Percentiles rank a stretch among this genome's conserved stretches.
phyloP scores from a whole-genome alignment of 2,888 invertebrate genomes.

The Apomyelois bistriatella region DNA sequence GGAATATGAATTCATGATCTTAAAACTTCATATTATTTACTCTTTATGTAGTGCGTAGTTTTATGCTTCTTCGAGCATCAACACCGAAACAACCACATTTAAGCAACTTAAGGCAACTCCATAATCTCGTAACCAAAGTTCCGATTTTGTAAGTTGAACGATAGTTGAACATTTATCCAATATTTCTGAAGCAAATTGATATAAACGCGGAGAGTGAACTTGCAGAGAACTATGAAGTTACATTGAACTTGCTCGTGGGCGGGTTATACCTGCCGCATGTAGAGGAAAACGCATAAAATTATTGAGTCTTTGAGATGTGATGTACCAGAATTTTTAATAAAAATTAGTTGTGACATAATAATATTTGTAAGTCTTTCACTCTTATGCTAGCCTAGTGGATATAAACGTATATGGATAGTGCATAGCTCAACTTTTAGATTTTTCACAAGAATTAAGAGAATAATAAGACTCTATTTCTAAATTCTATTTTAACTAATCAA shows the following conservation, averaged over 20 bases:
- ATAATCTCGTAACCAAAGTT: conserved; percentile 21
- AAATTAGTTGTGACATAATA: too few relatives aligned
- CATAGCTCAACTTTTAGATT: too few relatives aligned
- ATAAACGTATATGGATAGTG: too few relatives aligned
- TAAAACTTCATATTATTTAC: too few relatives aligned
- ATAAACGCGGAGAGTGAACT: conserved; percentile 49
- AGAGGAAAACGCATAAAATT: background rate
- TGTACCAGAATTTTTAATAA: background rate
- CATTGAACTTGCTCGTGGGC: background rate
- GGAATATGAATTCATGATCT: too few relatives aligned
- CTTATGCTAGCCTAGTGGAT: too few relatives aligned
- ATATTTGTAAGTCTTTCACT: too few relatives aligned
- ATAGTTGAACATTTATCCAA: conserved; percentile 46
- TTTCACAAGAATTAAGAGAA: too few relatives aligned
- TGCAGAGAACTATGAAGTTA: background rate
- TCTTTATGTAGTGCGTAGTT: too few relatives aligned
- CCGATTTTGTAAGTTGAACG: conserved; percentile 35
- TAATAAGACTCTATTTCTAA: too few relatives aligned
- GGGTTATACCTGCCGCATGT: background rate
- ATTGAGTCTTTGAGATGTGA: background rate
- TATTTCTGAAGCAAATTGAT: conserved; percentile 55
- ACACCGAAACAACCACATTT: background rate
- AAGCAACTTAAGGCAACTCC: conserved; percentile 12
- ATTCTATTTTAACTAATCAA: too few relatives aligned
- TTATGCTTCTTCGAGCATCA: too few relatives aligned